Evolutionary conservation across 2,113 vertebrate species (phyloP), one percentile per base, ranked within the genome.

Genomic region (Colaptes auratus): DNA sequence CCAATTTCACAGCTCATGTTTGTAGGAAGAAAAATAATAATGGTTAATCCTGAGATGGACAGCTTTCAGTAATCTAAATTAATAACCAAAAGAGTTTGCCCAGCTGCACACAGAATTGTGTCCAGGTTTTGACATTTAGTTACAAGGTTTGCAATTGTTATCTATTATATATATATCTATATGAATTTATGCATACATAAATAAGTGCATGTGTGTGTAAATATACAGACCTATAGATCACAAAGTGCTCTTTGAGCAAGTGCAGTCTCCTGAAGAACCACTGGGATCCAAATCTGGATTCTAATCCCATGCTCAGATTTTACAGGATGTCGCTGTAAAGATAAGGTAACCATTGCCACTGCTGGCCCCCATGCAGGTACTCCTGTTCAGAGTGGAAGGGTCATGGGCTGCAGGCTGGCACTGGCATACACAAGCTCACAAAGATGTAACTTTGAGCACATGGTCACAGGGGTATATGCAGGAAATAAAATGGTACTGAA

Each of bases 401-500:
- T 44, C 0, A 1, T 4, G 13, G 7, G 31, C 4, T 69, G 33
- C 55, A 27, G 78, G 36, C 74, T 69, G 46, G 25, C 42, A 9
- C 1, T 25, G 42, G 18, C 28, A 19, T 2, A 3, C 19, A 6
- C 1, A 3, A 56, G 31, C 36, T 85, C 55, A 8, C 73, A 71
- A 70, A 15, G 3, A 11, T 76, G 31, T 56, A 35, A 33, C 59
- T 83, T 52, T 1, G 33, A 64, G 42, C 52, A 17, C 35, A 53
- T 0, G 1, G 71, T 23, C 72, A 59, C 92, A 25, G 80, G 44
- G 24, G 33, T 36, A 19, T 12, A 15, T 9, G 10, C 44, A 90
- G 91, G 75, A 64, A 96, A 89, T 58, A 88, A 89, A 88, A 46
- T 25, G 28, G 55, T 50, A 61, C 78, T 58, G 91, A 94, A 96